Base-by-base conservation (phyloP, 2,888 invertebrate species). In the Luperina nickerlii region DNA sequence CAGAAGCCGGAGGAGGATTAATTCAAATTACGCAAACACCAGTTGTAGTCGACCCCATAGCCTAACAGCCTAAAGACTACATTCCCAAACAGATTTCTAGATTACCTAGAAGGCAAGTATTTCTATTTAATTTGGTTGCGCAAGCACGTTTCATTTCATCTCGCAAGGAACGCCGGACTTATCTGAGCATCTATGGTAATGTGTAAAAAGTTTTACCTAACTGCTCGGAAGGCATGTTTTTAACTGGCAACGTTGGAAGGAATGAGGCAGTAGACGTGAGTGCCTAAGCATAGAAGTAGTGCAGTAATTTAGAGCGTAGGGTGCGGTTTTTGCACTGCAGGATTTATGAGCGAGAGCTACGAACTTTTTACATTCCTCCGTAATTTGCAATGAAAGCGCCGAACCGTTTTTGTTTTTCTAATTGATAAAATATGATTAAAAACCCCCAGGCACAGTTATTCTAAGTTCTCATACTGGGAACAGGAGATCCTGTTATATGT, bases 1-100 rank as follows among this genome's bases (percentile, higher is more conserved):
- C 38, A 20, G 27, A n/a, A 42, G n/a, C 18, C 20, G 4, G 54
- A 83, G 20, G 6, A 67, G 75, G 84, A 80, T 77, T 76, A 66
- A 78, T 63, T 51, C 42, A 69, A 62, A 76, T 88, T 81, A 77
- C 82, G 85, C 79, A 86, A 82, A 83, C 42, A 65, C 67, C 67
- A 83, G 70, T 45, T 79, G 66, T 45, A 78, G 60, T 57, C 68
- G 69, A 81, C 78, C 65, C 75, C 67, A 51, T 76, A 79, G 60
- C 76, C 75, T 65, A 71, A 76, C 83, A 74, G 65, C 68, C 75
- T 78, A 76, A 42, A 42, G 38, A 74, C 85, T 73, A 77, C 89
- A 86, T 86, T 87, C 88, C 85, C 83, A 45, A 76, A 81, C 77
- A 76, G 87, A 87, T 88, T 84, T 85, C 86, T 81, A 86, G 85